Evolutionary conservation across 2,888 invertebrate genomes (phyloP), one percentile per base, ranked within the genome.

Genomic region (Seira sanloemensis): DNA sequence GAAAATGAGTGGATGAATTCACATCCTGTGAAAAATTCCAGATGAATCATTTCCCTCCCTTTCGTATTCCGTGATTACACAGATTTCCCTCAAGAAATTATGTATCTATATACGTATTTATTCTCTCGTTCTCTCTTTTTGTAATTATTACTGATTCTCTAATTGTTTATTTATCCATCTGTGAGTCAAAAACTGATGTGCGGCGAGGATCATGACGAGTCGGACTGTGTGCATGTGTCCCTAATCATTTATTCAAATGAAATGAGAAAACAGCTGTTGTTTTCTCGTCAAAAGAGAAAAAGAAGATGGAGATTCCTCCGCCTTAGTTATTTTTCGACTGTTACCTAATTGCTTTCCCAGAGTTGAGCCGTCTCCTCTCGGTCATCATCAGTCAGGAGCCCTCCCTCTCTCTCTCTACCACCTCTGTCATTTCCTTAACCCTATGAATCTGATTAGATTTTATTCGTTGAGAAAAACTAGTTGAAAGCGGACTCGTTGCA

Each of bases 21-120:
- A 37, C 37, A 37, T 37, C 37, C 37, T 37, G 37, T 37, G 37
- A 37, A 37, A 37, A 37, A 37, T 37, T 37, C 37, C 37, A 37
- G 37, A 37, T 37, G 37, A 37, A 37, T 65, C 72, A 74, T 65
- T 73, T 73, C 18, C 54, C 71, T 23, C 25, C 54, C 25, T 25
- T 54, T 54, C 25, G 65, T 74, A 62, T 65, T 58, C 62, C 37
- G 26, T 21, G 21, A 37, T n/a, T n/a, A 74, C 37, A 18, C 27
- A n/a, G 27, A 74, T 74, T 62, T 74, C 37, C 65, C 9, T 21
- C 18, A 5, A 1, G 23, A 65, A 65, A 65, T 5, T 12, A 2
- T 9, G 12, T 19, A 1, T 23, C 23, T 5, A 65, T 12, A 21
- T 23, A 65, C 1, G 12, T 12, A 21, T n/a, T 65, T 12, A 21